Evolutionary conservation across 2,888 invertebrate genomes (phyloP), one percentile per base, ranked within the genome.

Genomic region (Platycheirus albimanus): DNA sequence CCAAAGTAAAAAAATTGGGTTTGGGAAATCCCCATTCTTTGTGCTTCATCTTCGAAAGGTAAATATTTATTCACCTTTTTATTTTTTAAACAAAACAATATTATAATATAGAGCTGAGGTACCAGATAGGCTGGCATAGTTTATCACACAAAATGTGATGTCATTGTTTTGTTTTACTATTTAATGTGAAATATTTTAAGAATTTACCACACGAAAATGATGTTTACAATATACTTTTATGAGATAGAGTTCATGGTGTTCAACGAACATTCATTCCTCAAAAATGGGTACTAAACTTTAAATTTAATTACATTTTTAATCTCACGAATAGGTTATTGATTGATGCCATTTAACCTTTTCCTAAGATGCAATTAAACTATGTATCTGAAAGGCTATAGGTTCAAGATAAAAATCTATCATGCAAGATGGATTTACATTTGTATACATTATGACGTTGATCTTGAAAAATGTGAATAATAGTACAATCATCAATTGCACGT

Each of bases 341-440:
- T 58, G 15, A 24, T 41, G 0, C 24, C 28, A 28, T 41, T 58
- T 58, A 13, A 58, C 56, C 41, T 41, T 41, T 41, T 58, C 41
- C 10, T 41, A 2, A 41, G 2, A 41, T 58, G 38, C 24, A 58
- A 41, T 41, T 58, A 58, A 17, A 19, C 5, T 24, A 24, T 24
- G 5, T n/a, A 7, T 56, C 6, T 28, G 4, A 24, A 58, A 58
- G 56, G 56, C 20, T 41, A 58, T 24, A 58, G 15, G 56, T 58
- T 58, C 56, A 58, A 58, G 56, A 58, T 41, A 15, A 28, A 38
- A 41, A 58, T 61, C 43, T 43, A n/a, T 61, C 15, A 30, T 61
- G 61, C 17, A 30, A 30, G 61, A 45, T 61, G 61, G 61, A 61
- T 61, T n/a, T n/a, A n/a, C n/a, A n/a, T n/a, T n/a, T n/a, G n/a